Base-by-base conservation (phyloP, 2,113 vertebrate genomes). In the Albula goreensis region DNA sequence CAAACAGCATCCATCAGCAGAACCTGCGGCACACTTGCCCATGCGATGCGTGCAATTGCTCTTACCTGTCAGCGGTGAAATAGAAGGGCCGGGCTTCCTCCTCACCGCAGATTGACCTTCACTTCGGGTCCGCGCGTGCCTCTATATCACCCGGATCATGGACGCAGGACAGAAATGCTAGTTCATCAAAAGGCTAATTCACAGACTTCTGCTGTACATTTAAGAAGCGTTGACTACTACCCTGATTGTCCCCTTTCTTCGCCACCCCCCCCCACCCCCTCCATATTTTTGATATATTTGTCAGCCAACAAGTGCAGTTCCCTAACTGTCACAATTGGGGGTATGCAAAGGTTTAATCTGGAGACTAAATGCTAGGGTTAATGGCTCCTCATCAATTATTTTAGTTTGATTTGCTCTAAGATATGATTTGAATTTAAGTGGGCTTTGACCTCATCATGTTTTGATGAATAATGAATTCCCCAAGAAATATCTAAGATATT, bases 71-170 rank as follows among this genome's bases (percentile, higher is more conserved):
- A 60, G 41, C 70, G 41, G 25, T 50, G 31, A 78, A 57, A 79
- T 31, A 83, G 74, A 57, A 57, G 19, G 22, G 9, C 48, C 6
- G 5, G 49, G 7, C 57, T 86, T 82, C 81, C 57, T 86, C 78
- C 81, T 49, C 50, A 51, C 60, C 10, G 25, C 15, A 74, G 25
- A n/a, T 25, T 86, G 85, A 86, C 85, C 85, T 86, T 86, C 81
- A 50, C 41, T 50, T 70, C 31, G 13, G 0, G 66, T 49, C 60
- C 57, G 17, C 11, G 22, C 49, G n/a, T 31, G 19, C 86, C 77
- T 17, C 48, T 53, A 60, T 82, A 86, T 63, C 41, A 15, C 81
- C 48, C 2, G 22, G 60, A 81, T 77, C 70, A n/a, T 60, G 56
- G 13, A 48, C 78, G 51, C 82, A 15, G 25, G 66, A 60, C 17